Conservation (phyloP, 2,888 invertebrate genomes). For the Diplazon laetatorius region DNA sequence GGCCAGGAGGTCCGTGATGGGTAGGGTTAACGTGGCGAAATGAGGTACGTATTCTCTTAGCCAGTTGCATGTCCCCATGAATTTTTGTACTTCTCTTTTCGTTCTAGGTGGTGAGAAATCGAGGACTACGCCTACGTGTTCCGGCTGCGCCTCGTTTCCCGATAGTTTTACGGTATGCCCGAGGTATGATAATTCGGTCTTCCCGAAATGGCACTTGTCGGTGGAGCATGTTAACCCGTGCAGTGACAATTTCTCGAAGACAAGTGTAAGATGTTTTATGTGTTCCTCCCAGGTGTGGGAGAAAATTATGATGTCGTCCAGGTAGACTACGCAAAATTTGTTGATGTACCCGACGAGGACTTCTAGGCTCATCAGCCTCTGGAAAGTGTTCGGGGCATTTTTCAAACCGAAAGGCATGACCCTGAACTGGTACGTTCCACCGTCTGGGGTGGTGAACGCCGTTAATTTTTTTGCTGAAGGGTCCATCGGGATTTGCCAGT, state of each 20-base stretch:
- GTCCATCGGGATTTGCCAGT: constrained; percentile 74
- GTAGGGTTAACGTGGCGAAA: too few species aligned
- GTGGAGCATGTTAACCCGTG: constrained; percentile 54
- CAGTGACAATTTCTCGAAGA: constrained; percentile 62
- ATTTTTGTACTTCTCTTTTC: background rate
- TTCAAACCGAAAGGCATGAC: constrained; percentile 73
- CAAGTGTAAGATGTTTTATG: constrained; percentile 58
- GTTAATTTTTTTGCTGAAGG: constrained; percentile 64
- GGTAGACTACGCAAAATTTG: constrained; percentile 67
- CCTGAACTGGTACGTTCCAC: constrained; percentile 70
- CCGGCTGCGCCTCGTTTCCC: constrained; percentile 33
- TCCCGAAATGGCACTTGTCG: constrained; percentile 60
- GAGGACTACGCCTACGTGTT: constrained; percentile 11
- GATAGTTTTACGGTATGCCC: constrained; percentile 43
- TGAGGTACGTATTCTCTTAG: too few species aligned
- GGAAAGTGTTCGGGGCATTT: constrained; percentile 71
- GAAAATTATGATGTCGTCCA: constrained; percentile 73
- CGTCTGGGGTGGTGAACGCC: constrained; percentile 71
- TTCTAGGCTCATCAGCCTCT: constrained; percentile 70
- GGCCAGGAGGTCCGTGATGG: constrained; percentile 20
- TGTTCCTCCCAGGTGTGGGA: constrained; percentile 62
- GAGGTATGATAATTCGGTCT: constrained; percentile 40
- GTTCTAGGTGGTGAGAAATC: background rate
- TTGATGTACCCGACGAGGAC: constrained; percentile 64
- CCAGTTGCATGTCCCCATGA: constrained; percentile 40